Percentiles rank a stretch among this genome's conserved stretches.
Conservation (phyloP, 2,888 invertebrate genomes). For the Eubasilissa splendida region DNA sequence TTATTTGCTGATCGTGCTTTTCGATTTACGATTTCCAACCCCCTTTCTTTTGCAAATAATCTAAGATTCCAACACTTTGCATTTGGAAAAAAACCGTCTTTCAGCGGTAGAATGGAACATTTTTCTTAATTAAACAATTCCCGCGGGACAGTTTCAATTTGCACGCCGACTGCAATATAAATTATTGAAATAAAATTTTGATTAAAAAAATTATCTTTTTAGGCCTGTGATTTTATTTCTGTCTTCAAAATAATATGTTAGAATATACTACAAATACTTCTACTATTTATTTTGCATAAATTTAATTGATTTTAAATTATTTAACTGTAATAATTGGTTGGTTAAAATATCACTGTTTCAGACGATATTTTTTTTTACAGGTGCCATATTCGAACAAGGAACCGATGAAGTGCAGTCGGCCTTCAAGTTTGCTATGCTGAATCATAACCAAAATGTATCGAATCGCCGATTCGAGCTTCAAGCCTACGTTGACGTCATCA, state of each 20-base stretch:
- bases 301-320: too few relatives aligned
- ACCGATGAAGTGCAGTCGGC: slow-evolving; percentile 94
- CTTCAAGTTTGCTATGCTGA: slow-evolving; percentile 91
- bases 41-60: too few relatives aligned
- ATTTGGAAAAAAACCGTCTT: background rate
- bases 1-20: too few relatives aligned
- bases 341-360: too few relatives aligned
- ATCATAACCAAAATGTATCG: slow-evolving; percentile 88
- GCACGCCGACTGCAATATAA: slow-evolving; percentile 10
- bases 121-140: slow-evolving; percentile 15
- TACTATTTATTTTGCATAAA: too few relatives aligned
- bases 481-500: slow-evolving; percentile 92
- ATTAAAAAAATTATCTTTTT: slow-evolving; percentile 6
- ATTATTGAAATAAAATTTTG: background rate
- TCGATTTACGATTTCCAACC: too few relatives aligned
- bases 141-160: background rate
- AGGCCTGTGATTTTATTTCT: background rate
- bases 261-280: too few relatives aligned
- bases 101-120: slow-evolving; percentile 5
- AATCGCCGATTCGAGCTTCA: slow-evolving; percentile 87
- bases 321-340: too few relatives aligned
- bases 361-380: slow-evolving; percentile 69
- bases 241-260: too few relatives aligned
- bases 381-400: slow-evolving; percentile 93
- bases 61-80: background rate